Conservation (phyloP, 1,140 invertebrate species). For the Littorina saxatilis region DNA sequence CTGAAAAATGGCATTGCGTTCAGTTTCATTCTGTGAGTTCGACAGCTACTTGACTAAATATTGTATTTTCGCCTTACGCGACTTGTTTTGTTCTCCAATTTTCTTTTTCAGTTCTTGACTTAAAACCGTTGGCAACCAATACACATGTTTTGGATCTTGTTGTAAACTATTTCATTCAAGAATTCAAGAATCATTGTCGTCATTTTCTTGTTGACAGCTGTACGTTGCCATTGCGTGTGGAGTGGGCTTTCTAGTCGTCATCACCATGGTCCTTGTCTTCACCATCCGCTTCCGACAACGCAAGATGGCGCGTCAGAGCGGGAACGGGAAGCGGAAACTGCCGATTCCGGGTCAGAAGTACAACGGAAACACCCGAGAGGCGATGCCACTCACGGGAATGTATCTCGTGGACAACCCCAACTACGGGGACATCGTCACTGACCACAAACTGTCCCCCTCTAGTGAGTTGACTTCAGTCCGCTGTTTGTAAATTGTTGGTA, state of each 20-base stretch:
- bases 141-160: no score
- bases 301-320: slow-evolving; percentile 37
- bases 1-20: no score
- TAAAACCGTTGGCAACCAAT: no score
- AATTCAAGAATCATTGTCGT: no score
- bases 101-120: no score
- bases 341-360: slow-evolving; percentile 31
- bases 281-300: slow-evolving; percentile 44
- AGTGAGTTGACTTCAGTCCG: slow-evolving; percentile 8
- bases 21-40: no score
- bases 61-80: no score
- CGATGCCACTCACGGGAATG: slow-evolving; percentile 67
- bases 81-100: no score
- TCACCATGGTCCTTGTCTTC: slow-evolving; percentile 43
- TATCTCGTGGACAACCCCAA: slow-evolving; percentile 74
- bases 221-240: slow-evolving; percentile 9
- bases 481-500: no score
- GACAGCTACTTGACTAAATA: no score
- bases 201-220: not conserved
- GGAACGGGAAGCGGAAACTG: slow-evolving; percentile 15
- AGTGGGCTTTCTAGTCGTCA: not conserved
- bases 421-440: slow-evolving; percentile 58
- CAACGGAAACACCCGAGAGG: slow-evolving; percentile 52
- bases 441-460: not conserved
- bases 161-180: no score